A percentile compares a stretch with the other conserved stretches of the same genome.
Conservation (phyloP, 2,797 vertebrate genomes). For the Selene dorsalis region DNA sequence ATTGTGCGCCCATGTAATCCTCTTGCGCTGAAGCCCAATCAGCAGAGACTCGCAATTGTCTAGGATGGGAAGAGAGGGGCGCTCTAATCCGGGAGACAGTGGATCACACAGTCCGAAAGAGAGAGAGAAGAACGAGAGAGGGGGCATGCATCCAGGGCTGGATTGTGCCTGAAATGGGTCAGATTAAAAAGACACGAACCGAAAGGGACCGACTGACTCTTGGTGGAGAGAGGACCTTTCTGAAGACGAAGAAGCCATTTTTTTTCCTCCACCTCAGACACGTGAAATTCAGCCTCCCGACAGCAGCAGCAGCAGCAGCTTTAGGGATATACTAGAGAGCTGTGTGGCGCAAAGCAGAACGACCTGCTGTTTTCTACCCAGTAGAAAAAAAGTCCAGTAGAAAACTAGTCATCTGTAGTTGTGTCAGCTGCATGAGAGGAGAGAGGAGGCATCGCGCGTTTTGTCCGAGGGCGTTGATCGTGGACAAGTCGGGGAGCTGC, state of each 20-base stretch:
- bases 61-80: conserved; percentile 88
- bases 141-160: conserved; percentile 72
- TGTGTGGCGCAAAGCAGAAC: conserved; percentile 65
- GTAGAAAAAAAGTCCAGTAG: conserved; percentile 54
- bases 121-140: conserved; percentile 69
- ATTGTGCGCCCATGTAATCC: conserved; percentile 98
- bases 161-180: conserved; percentile 79
- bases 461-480: conserved; percentile 84
- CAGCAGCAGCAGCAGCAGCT: conserved; percentile 24
- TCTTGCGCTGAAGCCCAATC: conserved; percentile 93
- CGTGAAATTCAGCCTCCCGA: conserved; percentile 52
- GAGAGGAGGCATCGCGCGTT: conserved; percentile 81
- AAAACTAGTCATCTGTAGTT: conserved; percentile 71
- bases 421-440: conserved; percentile 72
- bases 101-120: conserved; percentile 87
- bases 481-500: conserved; percentile 83
- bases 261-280: conserved; percentile 26
- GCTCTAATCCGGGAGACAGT: conserved; percentile 89
- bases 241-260: conserved; percentile 62
- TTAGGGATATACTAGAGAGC: conserved; percentile 60
- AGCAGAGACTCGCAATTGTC: conserved; percentile 90
- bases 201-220: conserved; percentile 78
- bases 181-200: conserved; percentile 76
- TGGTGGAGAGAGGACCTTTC: conserved; percentile 66
- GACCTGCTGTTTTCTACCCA: conserved; percentile 58